Evolutionary conservation across 2,797 vertebrate species (phyloP).

Genomic region (Enteromius treurensis): DNA sequence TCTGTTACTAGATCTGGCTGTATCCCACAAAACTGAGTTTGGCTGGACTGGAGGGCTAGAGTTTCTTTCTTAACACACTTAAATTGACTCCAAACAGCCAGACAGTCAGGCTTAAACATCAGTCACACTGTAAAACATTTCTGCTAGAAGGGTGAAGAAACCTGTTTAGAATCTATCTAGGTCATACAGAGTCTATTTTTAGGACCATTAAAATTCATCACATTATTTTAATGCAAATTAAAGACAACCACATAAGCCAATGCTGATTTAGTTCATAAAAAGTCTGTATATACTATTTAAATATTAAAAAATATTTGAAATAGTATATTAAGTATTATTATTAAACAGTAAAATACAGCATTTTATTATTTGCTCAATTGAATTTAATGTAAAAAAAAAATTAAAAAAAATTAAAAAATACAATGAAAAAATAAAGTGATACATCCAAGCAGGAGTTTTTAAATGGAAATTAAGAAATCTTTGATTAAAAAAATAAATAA

Average conservation of each 20-base stretch:
- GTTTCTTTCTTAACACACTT: slow-evolving; percentile 5
- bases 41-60: neutral
- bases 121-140: neutral
- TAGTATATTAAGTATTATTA: neutral
- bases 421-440: neutral
- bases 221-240: slow-evolving; percentile 1
- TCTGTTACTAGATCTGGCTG: neutral
- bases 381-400: neutral
- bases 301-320: neutral
- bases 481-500: neutral
- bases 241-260: neutral
- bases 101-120: neutral
- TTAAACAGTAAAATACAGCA: neutral
- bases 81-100: slow-evolving; percentile 1
- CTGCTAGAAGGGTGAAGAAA: neutral
- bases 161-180: slow-evolving; percentile 15
- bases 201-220: neutral
- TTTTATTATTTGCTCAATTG: neutral
- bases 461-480: neutral
- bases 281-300: neutral
- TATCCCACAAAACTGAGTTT: slow-evolving; percentile 2
- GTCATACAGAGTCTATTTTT: slow-evolving; percentile 2
- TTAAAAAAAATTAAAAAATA: neutral
- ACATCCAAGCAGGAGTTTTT: neutral
- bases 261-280: neutral